Evolutionary conservation across 1,140 invertebrate genomes (phyloP).

Genomic region (Drosophila guanche): DNA sequence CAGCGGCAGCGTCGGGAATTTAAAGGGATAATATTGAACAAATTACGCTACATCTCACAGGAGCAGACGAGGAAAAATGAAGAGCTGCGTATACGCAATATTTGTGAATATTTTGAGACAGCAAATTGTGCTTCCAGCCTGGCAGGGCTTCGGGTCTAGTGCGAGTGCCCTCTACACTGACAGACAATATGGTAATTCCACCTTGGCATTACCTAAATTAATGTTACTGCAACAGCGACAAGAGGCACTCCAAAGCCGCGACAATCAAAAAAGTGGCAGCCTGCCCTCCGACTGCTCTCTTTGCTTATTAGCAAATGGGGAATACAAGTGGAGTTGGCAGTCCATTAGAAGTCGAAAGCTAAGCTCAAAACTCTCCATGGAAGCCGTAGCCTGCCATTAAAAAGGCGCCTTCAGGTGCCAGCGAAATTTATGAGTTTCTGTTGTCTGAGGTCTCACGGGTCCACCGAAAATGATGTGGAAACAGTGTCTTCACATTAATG

Average conservation of each 20-base stretch:
- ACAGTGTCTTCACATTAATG: slow-evolving; percentile 35
- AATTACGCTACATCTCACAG: slow-evolving; percentile 61
- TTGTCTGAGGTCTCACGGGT: too few relatives aligned
- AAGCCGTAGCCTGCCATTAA: too few relatives aligned
- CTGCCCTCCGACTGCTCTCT: too few relatives aligned
- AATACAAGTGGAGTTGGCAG: too few relatives aligned
- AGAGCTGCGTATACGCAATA: slow-evolving; percentile 3
- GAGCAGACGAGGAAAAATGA: slow-evolving; percentile 8
- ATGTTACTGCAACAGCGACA: slow-evolving; percentile 64
- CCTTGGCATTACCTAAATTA: slow-evolving; percentile 54
- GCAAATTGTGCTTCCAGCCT: slow-evolving; percentile 9
- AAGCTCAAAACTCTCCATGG: too few relatives aligned
- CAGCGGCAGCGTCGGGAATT: slow-evolving; percentile 46
- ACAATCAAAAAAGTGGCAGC: slow-evolving; percentile 6
- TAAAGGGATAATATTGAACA: slow-evolving; percentile 78
- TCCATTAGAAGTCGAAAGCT: too few relatives aligned
- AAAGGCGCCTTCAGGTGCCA: too few relatives aligned
- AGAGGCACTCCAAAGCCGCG: slow-evolving; percentile 42
- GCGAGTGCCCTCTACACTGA: slow-evolving; percentile 29
- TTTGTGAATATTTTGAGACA: slow-evolving; percentile 29
- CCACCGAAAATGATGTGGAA: background rate
- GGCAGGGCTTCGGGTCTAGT: background rate
- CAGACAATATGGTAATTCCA: slow-evolving; percentile 75
- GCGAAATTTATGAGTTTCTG: too few relatives aligned
- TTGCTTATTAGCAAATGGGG: too few relatives aligned